Base-by-base conservation (phyloP, 2,797 vertebrate genomes). In the Chaenodraco wilsoni region DNA sequence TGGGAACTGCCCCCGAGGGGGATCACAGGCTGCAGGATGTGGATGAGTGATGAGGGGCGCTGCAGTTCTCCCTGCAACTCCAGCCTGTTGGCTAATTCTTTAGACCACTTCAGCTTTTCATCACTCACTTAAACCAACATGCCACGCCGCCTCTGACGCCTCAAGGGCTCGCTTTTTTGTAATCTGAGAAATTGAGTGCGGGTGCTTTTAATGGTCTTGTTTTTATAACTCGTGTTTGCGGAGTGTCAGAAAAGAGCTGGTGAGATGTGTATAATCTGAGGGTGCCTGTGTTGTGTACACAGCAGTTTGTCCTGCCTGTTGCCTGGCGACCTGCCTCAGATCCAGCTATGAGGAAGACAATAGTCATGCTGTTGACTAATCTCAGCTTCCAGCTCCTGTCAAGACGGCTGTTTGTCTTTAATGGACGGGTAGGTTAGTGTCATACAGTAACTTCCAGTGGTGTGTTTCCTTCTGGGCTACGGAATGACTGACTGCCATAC, bases 1-100 rank as follows among this genome's bases (percentile, higher is more conserved):
- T 95, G 95, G 94, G 94, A 95, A 95, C 91, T 78, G 85, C 76
- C 88, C 94, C 91, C 13, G 78, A 83, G 92, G 94, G 89, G 82
- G 89, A 93, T 94, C 93, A 79, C 94, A 95, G 92, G 89, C 83
- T 89, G 76, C 6, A 7, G 69, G 79, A 84, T 88, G 78, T 87
- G 84, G 70, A 89, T 88, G 80, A 59, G 60, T 78, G 78, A 72
- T 74, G 75, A 74, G 83, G 83, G 84, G 79, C 45, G 78, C 78
- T 85, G 86, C 80, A 78, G 84, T 79, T 83, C 66, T 75, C 82
- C 88, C 87, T 87, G 87, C 77, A 86, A 78, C 86, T 84, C 77
- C 89, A 86, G 89, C 85, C 88, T 91, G 87, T 92, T 92, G 92
- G 93, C 92, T 93, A 91, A 95, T 93, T 93, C 93, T 83, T 92